Conservation (phyloP, 2,797 vertebrate species). For the Sus cebifrons region DNA sequence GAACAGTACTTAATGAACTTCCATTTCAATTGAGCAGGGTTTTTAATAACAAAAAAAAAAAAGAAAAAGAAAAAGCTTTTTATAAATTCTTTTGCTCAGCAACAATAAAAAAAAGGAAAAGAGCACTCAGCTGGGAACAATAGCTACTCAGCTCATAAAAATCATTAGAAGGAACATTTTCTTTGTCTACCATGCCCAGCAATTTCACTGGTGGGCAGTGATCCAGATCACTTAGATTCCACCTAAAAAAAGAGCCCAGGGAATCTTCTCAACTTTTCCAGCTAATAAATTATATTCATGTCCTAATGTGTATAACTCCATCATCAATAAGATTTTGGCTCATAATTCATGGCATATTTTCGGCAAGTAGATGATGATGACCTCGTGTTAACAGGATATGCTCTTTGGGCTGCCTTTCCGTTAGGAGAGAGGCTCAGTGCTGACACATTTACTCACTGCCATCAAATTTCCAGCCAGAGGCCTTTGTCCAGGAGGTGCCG, state of each 20-base stretch:
- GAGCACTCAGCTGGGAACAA: constrained; percentile 78
- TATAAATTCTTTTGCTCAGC: constrained; percentile 79
- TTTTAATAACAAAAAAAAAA: constrained; percentile 72
- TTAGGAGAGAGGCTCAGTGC: neutral
- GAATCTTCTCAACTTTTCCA: constrained; percentile 39
- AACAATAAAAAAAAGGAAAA: constrained; percentile 71
- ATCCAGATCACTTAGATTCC: constrained; percentile 74
- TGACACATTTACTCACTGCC: neutral
- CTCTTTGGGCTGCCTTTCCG: neutral
- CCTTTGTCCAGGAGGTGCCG: neutral
- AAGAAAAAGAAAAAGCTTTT: constrained; percentile 51
- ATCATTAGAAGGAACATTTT: constrained; percentile 79
- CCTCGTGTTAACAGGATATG: neutral
- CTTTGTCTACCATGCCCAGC: constrained; percentile 68
- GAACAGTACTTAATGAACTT: constrained; percentile 80
- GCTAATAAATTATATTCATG: constrained; percentile 69
- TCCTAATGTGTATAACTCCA: constrained; percentile 40
- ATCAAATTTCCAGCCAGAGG: neutral
- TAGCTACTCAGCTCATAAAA: constrained; percentile 82
- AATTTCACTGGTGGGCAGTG: constrained; percentile 78
- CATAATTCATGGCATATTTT: neutral
- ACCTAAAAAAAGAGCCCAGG: constrained; percentile 73
- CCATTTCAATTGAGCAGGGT: constrained; percentile 71
- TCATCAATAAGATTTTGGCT: constrained; percentile 15
- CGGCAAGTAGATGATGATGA: constrained; percentile 22